Base-by-base conservation (phyloP, 2,797 vertebrate species). In the Pipistrellus pygmaeus region DNA sequence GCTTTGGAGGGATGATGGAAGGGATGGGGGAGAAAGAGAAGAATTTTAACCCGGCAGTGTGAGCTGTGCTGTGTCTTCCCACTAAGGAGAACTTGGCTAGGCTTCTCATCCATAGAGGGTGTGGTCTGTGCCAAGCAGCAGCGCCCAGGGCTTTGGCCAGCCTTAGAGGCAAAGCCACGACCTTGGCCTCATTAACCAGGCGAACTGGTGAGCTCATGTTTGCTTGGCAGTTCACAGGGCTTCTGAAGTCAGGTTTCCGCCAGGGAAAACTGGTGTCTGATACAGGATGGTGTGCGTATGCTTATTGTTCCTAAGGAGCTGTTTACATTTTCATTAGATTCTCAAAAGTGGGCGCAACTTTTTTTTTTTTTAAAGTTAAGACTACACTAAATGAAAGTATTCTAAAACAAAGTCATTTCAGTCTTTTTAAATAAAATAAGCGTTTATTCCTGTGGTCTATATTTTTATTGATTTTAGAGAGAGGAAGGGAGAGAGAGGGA, bases 301-400 rank as follows among this genome's bases (percentile, higher is more conserved):
- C 83, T 25, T 90, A 51, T 93, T 77, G 92, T 93, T 91, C 71
- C 80, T 80, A 75, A 73, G 20, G 23, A 44, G 20, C n/a, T 0
- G 2, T 60, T 89, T 68, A 27, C 9, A 95, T 95, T 94, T 89
- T 88, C 38, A 25, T 83, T 68, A 88, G 32, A 60, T 64, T 85
- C 57, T 92, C 78, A 72, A 71, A 90, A 60, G 8, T 53, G 8
- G 46, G 3, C 80, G 5, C 9, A 3, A 32, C 38, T 46, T 30
- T 13, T 62, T 30, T 62, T 62, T 87, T 25, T 57, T 46, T 46
- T 44, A 9, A 17, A 51, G n/a, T 91, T 92, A 76, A 81, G 48
- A 69, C 68, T 73, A 57, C 20, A 81, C 84, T 64, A 71, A 90
- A 86, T n/a, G 5, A 88, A 35, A 32, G 71, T 51, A 6, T 93